Percentiles rank a stretch among this genome's conserved stretches.
phyloP scores from a whole-genome alignment of 1,140 invertebrate species.

The Sipha flava region DNA sequence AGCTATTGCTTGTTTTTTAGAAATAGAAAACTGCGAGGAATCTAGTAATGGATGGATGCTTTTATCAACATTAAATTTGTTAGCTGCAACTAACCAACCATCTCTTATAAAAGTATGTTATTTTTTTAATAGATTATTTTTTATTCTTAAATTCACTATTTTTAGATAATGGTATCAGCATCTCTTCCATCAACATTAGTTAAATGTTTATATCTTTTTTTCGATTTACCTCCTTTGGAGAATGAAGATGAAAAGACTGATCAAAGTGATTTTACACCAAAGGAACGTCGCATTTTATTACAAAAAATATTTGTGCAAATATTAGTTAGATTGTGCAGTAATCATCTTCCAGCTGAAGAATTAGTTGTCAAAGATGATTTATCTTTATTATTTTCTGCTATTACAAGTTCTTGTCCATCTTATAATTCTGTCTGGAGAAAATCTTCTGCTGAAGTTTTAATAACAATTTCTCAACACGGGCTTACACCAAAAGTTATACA shows the following conservation, averaged over 20 bases:
- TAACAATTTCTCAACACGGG: constrained; percentile 89
- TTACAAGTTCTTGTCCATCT: constrained; percentile 85
- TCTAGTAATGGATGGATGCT: constrained; percentile 95
- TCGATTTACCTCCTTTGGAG: constrained; percentile 87
- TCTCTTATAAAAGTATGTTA: constrained; percentile 53
- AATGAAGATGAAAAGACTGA: constrained; percentile 57
- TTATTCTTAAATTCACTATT: constrained; percentile 13
- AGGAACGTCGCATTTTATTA: constrained; percentile 80
- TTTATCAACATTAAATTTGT: constrained; percentile 79
- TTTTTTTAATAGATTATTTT: not conserved
- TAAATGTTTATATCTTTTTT: constrained; percentile 97
- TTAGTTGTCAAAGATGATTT: constrained; percentile 93
- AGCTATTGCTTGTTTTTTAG: constrained; percentile 91
- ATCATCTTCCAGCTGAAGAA: constrained; percentile 88
- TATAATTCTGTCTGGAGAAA: constrained; percentile 94
- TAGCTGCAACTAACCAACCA: constrained; percentile 72
- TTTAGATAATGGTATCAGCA: constrained; percentile 86
- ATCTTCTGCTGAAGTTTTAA: constrained; percentile 89
- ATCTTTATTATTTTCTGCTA: constrained; percentile 88
- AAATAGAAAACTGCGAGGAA: constrained; percentile 85
- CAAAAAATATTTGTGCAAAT: constrained; percentile 97
- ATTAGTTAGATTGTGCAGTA: constrained; percentile 83
- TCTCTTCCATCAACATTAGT: constrained; percentile 94
- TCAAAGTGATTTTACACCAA: constrained; percentile 76
- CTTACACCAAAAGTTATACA: constrained; percentile 84